Base-by-base conservation (phyloP, 92 coral and sea anemone genomes). In the Epizoanthus fatuus region DNA sequence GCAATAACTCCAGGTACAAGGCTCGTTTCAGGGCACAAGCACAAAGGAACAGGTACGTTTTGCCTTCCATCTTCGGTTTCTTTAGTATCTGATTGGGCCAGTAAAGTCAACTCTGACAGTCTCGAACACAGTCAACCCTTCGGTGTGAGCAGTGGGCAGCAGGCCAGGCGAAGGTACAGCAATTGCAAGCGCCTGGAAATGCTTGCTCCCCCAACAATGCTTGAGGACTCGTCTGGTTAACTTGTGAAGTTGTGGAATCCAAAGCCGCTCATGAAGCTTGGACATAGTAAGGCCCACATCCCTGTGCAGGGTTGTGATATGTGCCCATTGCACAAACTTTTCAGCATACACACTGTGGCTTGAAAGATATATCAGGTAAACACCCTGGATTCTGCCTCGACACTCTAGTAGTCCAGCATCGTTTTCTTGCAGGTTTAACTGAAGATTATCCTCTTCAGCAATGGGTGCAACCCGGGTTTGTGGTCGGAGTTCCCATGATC, bases 391-490 rank as follows among this genome's bases (percentile, higher is more conserved):
- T 69, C 86, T 19, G 75, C 3, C 14, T 20, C 42, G 38, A 65
- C 29, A 16, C 74, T 69, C 55, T 7, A 44, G 22, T 16, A 69
- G 25, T n/a, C 55, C 55, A 13, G 9, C 22, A 15, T 12, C 19
- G 55, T 69, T 42, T 14, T 1, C 11, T 69, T 69, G 74, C 22
- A 69, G 55, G 74, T 69, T 69, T 1, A 69, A 40, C n/a, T 69
- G 40, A 25, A 42, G 40, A 8, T 17, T 14, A 52, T 42, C 54
- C 17, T 40, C 74, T 3, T 40, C 74, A 12, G 19, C 4, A 9
- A 13, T 15, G 17, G 13, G 17, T 38, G 54, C 4, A 38, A 2
- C 55, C 39, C 32, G 32, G 7, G 4, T 5, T 42, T 69, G 74
- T 40, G 0, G 52, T 22, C 29, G 32, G 25, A 15, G 16, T 49